Percentiles rank a stretch among this genome's conserved stretches.
Conservation (phyloP, 2,888 invertebrate genomes). For the Stegophylla sp. region DNA sequence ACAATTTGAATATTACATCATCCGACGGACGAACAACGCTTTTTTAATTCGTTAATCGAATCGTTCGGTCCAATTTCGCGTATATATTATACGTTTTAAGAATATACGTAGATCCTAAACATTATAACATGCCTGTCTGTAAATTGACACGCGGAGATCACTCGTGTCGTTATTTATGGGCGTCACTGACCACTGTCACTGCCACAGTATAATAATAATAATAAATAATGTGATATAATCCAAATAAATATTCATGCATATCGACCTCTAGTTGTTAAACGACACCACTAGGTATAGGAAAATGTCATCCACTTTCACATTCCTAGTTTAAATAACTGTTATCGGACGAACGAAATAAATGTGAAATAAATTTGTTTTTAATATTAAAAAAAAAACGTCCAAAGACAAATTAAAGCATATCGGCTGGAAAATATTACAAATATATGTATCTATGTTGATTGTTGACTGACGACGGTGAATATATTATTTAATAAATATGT, state of each 20-base stretch:
- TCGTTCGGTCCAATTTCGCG: slow-evolving; percentile 6
- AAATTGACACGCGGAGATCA: background rate
- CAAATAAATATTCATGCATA: background rate
- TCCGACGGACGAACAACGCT: slow-evolving; percentile 1
- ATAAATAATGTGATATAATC: background rate
- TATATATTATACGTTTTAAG: background rate
- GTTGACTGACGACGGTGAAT: too few relatives aligned
- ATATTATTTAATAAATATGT: too few relatives aligned
- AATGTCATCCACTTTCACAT: slow-evolving; percentile 49
- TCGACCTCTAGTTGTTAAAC: slow-evolving; percentile 11
- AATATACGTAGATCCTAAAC: background rate
- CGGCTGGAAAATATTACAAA: too few relatives aligned
- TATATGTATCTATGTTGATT: too few relatives aligned
- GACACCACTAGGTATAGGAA: background rate
- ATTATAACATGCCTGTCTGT: too few relatives aligned
- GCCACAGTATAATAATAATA: slow-evolving; percentile 16
- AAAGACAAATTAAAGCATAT: too few relatives aligned
- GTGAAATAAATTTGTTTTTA: too few relatives aligned
- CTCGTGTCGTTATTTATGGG: background rate
- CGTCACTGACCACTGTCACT: slow-evolving; percentile 27
- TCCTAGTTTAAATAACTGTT: slow-evolving; percentile 6
- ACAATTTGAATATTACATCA: slow-evolving; percentile 51
- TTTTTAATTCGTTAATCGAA: slow-evolving; percentile 21
- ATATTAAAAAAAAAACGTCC: too few relatives aligned
- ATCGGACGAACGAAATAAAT: too few relatives aligned